Percentiles rank a stretch among this genome's conserved stretches.
These are phyloP conservation scores for Chrysopa pallens DNA, from an alignment of 1,140 invertebrate genomes.

Conservation along the genomic window DNA sequence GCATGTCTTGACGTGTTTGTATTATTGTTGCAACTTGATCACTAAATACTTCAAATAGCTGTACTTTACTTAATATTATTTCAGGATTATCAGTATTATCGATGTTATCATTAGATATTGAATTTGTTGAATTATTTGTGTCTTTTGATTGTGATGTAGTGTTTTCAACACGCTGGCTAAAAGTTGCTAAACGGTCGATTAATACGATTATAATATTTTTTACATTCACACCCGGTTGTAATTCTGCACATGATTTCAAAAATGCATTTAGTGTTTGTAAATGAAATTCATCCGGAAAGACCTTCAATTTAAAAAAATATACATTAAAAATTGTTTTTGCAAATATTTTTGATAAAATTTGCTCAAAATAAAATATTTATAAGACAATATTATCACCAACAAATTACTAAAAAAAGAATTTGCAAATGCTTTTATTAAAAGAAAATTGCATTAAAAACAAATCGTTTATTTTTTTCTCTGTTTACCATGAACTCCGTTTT, in stretches of 20 bases:
- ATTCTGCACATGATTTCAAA: conserved; percentile 89
- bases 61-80: conserved; percentile 71
- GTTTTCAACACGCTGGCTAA: conserved; percentile 53
- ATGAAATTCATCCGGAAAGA: conserved; percentile 99
- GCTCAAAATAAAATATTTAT: no score
- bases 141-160: not conserved
- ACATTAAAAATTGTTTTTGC: no score
- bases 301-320: conserved; percentile 42
- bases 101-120: conserved; percentile 13
- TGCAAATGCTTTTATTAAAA: no score
- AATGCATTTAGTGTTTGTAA: conserved; percentile 88
- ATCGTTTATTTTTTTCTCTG: no score
- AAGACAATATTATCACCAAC: no score
- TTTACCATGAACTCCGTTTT: no score
- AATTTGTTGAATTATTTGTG: not conserved
- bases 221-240: conserved; percentile 90
- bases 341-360: no score
- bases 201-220: conserved; percentile 96
- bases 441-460: no score
- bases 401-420: no score
- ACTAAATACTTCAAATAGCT: conserved; percentile 97
- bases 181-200: conserved; percentile 79
- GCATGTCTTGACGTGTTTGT: conserved; percentile 80
- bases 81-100: conserved; percentile 40
- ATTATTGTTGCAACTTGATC: conserved; percentile 92